Evolutionary conservation across 2,113 vertebrate species (phyloP).

Genomic region (Atrichornis clamosus): DNA sequence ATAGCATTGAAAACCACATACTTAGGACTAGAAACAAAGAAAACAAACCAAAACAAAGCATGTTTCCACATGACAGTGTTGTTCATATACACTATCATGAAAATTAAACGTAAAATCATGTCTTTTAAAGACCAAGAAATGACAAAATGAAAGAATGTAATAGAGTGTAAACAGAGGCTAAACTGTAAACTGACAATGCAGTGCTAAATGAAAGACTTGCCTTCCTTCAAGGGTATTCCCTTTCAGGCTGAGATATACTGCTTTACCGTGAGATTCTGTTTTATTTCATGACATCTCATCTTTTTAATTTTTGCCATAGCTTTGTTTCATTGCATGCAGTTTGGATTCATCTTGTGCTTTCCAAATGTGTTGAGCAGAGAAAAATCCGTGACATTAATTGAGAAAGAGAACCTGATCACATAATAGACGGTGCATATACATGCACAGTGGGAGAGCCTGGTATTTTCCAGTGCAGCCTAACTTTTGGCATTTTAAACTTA

Average conservation of each 20-base stretch:
- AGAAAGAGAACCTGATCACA: background rate
- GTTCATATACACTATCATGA: background rate
- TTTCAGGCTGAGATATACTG: background rate
- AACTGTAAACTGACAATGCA: background rate
- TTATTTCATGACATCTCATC: background rate
- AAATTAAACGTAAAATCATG: background rate
- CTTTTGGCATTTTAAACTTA: background rate
- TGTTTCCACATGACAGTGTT: background rate
- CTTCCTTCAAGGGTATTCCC: background rate
- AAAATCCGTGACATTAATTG: background rate
- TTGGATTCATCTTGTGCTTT: background rate
- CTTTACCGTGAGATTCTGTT: background rate
- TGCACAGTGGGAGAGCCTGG: rapidly evolving
- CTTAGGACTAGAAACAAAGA: background rate
- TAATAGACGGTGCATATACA: background rate
- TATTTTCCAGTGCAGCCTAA: background rate
- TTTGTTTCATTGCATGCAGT: background rate
- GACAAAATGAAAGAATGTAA: background rate
- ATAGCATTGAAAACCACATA: background rate
- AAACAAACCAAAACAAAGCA: background rate
- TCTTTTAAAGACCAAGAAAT: background rate
- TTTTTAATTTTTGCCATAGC: background rate
- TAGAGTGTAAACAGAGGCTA: background rate
- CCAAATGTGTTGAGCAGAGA: background rate
- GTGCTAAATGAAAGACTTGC: background rate